phyloP scores from a whole-genome alignment of 2,888 invertebrate genomes.

The Folsomia manolachei region DNA sequence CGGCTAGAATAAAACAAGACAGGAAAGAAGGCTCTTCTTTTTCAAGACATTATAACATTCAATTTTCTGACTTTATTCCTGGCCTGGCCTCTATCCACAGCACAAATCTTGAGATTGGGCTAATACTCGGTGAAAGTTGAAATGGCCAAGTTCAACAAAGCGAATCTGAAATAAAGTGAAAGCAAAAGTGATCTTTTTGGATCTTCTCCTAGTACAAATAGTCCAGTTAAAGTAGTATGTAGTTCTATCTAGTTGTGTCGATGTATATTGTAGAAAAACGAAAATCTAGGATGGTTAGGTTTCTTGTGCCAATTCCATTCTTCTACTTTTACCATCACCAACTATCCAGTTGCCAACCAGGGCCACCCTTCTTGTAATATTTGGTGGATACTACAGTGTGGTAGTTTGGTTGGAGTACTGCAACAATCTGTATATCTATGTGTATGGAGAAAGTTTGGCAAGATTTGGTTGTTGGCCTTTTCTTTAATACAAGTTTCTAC shows the following conservation, averaged over 20 bases:
- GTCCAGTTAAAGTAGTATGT: too few species aligned
- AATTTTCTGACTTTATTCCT: background rate
- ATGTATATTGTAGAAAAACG: background rate
- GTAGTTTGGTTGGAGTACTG: background rate
- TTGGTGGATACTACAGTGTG: background rate
- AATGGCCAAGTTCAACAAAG: constrained; percentile 10
- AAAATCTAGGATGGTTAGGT: background rate
- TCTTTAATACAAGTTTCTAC: background rate
- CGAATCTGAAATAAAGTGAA: background rate
- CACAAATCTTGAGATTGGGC: background rate
- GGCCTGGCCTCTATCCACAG: background rate
- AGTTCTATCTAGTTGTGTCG: background rate
- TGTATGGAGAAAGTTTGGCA: background rate
- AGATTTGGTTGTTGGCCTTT: background rate
- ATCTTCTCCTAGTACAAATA: background rate
- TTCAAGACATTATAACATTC: background rate
- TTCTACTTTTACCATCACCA: background rate
- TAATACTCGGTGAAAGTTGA: constrained; percentile 7
- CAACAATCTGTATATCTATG: background rate
- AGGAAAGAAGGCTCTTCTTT: background rate
- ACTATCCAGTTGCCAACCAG: background rate
- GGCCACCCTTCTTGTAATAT: too few species aligned
- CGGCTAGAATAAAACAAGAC: background rate
- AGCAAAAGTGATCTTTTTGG: background rate
- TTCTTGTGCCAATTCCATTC: background rate